A percentile compares a stretch with the other conserved stretches of the same genome.
Conservation (phyloP, 2,888 invertebrate species). For the Cephus runcator region DNA sequence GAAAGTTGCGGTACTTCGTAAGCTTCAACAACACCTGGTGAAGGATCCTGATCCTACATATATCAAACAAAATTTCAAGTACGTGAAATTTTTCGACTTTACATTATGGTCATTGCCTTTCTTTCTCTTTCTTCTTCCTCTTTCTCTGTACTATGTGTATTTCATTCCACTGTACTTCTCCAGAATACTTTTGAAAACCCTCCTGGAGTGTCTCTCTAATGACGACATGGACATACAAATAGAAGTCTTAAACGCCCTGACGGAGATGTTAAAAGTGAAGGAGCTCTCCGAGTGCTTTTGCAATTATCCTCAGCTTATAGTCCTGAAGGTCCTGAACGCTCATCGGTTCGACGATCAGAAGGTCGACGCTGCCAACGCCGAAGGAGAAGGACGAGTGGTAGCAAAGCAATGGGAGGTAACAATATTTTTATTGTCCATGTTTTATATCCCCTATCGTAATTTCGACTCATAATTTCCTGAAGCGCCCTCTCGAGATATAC, state of each 20-base stretch:
- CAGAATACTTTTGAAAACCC: conserved; percentile 73
- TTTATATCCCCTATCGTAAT: background rate
- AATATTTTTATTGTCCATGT: background rate
- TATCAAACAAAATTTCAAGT: conserved; percentile 61
- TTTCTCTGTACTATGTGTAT: conserved; percentile 14
- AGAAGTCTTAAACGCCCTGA: conserved; percentile 82
- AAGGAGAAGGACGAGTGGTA: conserved; percentile 50
- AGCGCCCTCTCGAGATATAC: background rate
- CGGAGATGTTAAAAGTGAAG: conserved; percentile 85
- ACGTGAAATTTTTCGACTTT: conserved; percentile 15
- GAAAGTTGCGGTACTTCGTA: conserved; percentile 54
- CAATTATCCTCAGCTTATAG: conserved; percentile 90
- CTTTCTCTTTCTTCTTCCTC: background rate
- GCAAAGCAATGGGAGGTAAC: conserved; percentile 65
- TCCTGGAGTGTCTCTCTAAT: conserved; percentile 78
- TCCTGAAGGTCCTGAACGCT: conserved; percentile 88
- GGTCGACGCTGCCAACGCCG: conserved; percentile 29
- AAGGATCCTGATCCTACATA: conserved; percentile 57
- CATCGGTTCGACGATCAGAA: conserved; percentile 71
- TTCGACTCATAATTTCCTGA: background rate
- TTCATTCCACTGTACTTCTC: conserved; percentile 19
- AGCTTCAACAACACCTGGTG: conserved; percentile 56
- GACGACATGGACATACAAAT: conserved; percentile 77
- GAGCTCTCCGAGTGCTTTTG: conserved; percentile 83
- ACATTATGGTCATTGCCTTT: background rate